Evolutionary conservation across 2,888 invertebrate species (phyloP).

Genomic region (Tanytarsus gracilentus): DNA sequence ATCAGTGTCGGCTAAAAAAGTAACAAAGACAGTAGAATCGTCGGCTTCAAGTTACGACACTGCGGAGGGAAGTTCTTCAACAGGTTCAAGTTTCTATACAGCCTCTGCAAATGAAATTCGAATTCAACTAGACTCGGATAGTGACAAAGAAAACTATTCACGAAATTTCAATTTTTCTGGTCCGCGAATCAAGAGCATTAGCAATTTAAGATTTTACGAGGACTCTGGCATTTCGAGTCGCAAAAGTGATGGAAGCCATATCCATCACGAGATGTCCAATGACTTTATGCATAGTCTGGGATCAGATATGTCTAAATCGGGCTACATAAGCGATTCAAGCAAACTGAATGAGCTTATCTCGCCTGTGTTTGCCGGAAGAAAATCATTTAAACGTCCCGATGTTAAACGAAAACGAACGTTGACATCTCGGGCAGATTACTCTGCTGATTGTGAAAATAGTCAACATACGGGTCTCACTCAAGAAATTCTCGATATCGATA

Average conservation of each 20-base stretch:
- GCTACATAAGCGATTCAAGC: conserved; percentile 39
- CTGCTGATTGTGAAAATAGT: conserved; percentile 44
- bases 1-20: neutral
- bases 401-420: conserved; percentile 54
- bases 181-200: conserved; percentile 25
- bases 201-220: conserved; percentile 41
- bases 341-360: conserved; percentile 37
- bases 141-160: conserved; percentile 29
- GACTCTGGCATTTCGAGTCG: conserved; percentile 46
- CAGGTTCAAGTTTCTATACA: conserved; percentile 40
- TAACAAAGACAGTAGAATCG: conserved; percentile 31
- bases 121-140: conserved; percentile 29
- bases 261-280: conserved; percentile 33
- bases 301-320: conserved; percentile 35
- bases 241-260: conserved; percentile 44
- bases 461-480: conserved; percentile 59
- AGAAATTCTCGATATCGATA: conserved; percentile 59
- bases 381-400: conserved; percentile 42
- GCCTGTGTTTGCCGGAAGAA: conserved; percentile 39
- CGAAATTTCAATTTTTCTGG: conserved; percentile 19
- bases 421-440: conserved; percentile 38
- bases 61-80: conserved; percentile 46
- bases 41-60: conserved; percentile 45
- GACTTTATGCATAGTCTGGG: conserved; percentile 32
- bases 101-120: conserved; percentile 29